phyloP scores from a whole-genome alignment of 2,113 vertebrate genomes.

The Cavia aperea region DNA sequence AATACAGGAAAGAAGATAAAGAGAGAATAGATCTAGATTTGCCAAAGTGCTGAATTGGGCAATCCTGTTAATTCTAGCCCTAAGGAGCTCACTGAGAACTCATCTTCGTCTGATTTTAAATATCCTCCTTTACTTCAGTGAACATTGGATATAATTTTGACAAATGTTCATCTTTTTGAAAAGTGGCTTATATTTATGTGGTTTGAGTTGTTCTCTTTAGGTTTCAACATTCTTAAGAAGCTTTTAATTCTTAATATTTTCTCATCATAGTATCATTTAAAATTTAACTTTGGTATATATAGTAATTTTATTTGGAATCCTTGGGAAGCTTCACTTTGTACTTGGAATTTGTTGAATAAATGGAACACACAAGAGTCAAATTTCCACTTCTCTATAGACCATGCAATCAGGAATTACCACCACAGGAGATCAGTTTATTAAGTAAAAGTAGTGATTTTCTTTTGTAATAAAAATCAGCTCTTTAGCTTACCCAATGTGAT shows the following conservation, averaged over 20 bases:
- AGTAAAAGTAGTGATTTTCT: not conserved
- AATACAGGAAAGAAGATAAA: constrained; percentile 71
- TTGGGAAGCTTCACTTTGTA: not conserved
- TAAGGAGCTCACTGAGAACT: not conserved
- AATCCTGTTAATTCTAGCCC: not conserved
- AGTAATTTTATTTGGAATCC: not conserved
- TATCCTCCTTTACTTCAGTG: not conserved
- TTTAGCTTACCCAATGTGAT: not conserved
- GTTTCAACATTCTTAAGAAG: not conserved
- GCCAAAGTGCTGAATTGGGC: not conserved
- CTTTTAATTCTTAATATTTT: not conserved
- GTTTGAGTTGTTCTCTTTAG: not conserved
- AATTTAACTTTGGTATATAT: not conserved
- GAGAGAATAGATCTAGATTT: constrained; percentile 67
- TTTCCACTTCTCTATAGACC: not conserved
- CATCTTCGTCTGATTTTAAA: not conserved
- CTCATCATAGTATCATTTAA: not conserved
- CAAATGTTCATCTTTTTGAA: not conserved
- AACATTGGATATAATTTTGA: not conserved
- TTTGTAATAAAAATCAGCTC: not conserved
- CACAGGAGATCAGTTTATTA: not conserved
- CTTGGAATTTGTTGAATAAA: not conserved
- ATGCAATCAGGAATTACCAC: not conserved
- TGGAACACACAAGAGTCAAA: not conserved
- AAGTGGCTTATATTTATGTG: not conserved